Base-by-base conservation (phyloP, 2,113 vertebrate genomes). In the Formicarius rufipectus region DNA sequence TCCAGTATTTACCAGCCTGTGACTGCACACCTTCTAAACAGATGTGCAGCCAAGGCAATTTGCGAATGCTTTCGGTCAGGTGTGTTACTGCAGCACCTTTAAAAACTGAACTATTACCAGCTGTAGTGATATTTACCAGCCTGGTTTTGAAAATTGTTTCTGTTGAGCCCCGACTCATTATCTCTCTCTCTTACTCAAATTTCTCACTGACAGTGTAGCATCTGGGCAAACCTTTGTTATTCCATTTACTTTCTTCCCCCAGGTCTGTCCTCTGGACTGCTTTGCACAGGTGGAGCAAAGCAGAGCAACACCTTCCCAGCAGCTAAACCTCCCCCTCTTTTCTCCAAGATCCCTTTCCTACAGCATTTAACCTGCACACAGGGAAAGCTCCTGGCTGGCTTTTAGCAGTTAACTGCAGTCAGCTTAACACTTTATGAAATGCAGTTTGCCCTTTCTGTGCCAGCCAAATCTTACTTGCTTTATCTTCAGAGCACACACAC, bases 361-460 rank as follows among this genome's bases (percentile, higher is more conserved):
- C 56, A 53, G 63, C 27, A 0, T 84, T 93, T 87, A 87, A 74
- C 89, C 89, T 81, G 56, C 35, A 35, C 64, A 27, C 52, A 24
- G 77, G 47, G 77, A 74, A 84, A 78, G 60, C 64, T 78, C 66
- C 42, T 45, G 69, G 30, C 63, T 91, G 63, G 17, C 64, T 97
- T 87, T 89, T 79, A 76, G 91, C 84, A 89, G 90, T 71, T 87
- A 89, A 63, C 81, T 56, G 66, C 77, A 52, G 69, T 95, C 85
- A 79, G 56, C 71, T 66, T 79, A 87, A 72, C 44, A 35, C 58
- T 72, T 78, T 56, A 52, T 87, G 87, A 89, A 95, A 75, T 59
- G 64, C 74, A 93, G 84, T 75, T 89, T 96, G 90, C 78, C 92
- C 87, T 96, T 96, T 91, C 44, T 1, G 24, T 82, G 33, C 84